Percentiles rank a stretch among this genome's conserved stretches.
These are phyloP conservation scores for Archips xylosteana DNA, from an alignment of 2,888 invertebrate genomes.

Conservation along the genomic window DNA sequence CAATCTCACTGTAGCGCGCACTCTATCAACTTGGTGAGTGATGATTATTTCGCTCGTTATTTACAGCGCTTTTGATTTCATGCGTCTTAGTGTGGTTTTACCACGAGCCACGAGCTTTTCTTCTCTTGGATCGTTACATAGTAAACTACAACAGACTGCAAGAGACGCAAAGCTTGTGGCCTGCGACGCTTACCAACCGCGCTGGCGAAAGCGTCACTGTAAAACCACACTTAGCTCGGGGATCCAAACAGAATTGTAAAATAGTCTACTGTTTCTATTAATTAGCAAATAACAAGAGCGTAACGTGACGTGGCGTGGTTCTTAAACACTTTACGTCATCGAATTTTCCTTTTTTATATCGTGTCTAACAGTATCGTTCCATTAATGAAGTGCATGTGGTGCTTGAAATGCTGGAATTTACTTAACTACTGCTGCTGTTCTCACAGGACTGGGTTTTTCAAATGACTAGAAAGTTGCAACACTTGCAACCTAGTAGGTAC, in stretches of 20 bases:
- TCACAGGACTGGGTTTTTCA: not conserved
- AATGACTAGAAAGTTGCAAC: too few relatives aligned
- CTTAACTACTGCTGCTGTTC: not conserved
- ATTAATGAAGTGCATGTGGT: conserved; percentile 31
- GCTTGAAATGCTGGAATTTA: conserved; percentile 2
- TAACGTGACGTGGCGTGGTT: not conserved
- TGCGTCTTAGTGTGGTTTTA: not conserved
- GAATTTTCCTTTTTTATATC: not conserved
- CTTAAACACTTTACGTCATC: too few relatives aligned
- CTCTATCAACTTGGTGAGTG: not conserved
- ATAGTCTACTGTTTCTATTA: not conserved
- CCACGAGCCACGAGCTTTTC: too few relatives aligned
- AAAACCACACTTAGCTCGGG: too few relatives aligned
- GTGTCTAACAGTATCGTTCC: conserved; percentile 18
- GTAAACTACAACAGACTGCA: too few relatives aligned
- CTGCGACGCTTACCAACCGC: too few relatives aligned
- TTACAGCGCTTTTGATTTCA: not conserved
- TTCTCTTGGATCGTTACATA: too few relatives aligned
- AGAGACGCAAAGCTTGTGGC: too few relatives aligned
- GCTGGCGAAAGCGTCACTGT: too few relatives aligned
- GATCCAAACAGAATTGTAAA: too few relatives aligned
- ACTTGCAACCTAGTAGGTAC: too few relatives aligned
- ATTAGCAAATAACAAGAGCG: not conserved
- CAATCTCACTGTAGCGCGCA: not conserved
- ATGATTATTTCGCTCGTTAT: not conserved